These are phyloP conservation scores for Spea hammondii DNA, from an alignment of 2,797 vertebrate genomes.

Conservation along the genomic window DNA sequence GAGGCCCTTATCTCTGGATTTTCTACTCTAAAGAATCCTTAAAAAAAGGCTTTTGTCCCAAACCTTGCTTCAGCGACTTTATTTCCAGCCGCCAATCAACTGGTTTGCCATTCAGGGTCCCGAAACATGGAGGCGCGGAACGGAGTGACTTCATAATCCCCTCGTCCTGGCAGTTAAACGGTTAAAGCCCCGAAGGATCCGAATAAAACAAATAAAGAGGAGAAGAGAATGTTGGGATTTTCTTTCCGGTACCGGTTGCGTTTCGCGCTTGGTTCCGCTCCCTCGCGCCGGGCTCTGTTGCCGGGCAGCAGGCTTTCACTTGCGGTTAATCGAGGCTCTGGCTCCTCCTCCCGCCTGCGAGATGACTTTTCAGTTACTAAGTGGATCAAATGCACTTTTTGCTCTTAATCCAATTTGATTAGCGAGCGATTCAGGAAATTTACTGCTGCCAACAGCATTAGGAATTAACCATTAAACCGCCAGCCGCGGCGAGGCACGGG, in stretches of 20 bases:
- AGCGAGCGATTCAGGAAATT: constrained; percentile 41
- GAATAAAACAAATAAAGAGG: neutral
- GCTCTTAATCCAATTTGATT: constrained; percentile 46
- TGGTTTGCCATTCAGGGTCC: too few species aligned
- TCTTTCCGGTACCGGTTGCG: too few species aligned
- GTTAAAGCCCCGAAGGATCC: neutral
- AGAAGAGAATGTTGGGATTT: neutral
- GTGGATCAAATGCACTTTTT: constrained; percentile 42
- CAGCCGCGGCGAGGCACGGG: neutral
- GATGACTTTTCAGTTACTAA: constrained; percentile 33
- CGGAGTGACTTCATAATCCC: constrained; percentile 5
- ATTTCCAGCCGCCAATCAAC: too few species aligned
- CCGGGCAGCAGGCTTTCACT: too few species aligned
- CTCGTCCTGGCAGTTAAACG: constrained; percentile 19
- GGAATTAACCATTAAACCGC: constrained; percentile 21
- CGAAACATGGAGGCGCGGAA: neutral
- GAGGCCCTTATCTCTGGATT: too few species aligned
- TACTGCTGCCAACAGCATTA: constrained; percentile 38
- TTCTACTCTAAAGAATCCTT: too few species aligned
- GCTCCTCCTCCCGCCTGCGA: neutral
- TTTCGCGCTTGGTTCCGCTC: too few species aligned
- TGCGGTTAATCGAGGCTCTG: neutral
- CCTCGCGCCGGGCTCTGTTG: too few species aligned
- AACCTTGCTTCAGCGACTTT: too few species aligned
- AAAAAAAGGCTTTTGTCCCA: too few species aligned